These are phyloP conservation scores for Drosophila recens DNA, from an alignment of 2,888 invertebrate genomes.

Conservation along the genomic window DNA sequence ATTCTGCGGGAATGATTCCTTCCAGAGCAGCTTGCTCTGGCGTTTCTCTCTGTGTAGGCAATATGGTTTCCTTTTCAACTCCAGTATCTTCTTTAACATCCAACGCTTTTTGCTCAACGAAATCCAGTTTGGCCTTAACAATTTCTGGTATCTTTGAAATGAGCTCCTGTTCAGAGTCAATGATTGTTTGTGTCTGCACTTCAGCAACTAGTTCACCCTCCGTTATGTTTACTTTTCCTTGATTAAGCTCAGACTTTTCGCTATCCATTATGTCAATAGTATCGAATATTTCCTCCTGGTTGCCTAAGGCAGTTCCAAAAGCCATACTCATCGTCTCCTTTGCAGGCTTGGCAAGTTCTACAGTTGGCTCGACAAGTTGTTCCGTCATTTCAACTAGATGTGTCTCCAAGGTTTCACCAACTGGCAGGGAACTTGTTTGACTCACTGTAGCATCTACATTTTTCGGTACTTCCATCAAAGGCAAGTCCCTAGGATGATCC, in stretches of 20 bases:
- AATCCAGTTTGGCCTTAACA: slow-evolving; percentile 53
- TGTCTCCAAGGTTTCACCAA: slow-evolving; percentile 60
- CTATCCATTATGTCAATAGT: slow-evolving; percentile 78
- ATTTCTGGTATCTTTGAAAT: slow-evolving; percentile 27
- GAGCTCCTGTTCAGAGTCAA: slow-evolving; percentile 88
- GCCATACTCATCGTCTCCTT: slow-evolving; percentile 86
- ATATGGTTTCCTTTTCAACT: slow-evolving; percentile 88
- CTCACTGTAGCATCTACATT: slow-evolving; percentile 31
- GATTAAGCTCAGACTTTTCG: slow-evolving; percentile 78
- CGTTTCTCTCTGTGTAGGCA: slow-evolving; percentile 83
- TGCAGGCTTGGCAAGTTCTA: slow-evolving; percentile 87
- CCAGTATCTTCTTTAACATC: slow-evolving; percentile 88
- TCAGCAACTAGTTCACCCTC: slow-evolving; percentile 87
- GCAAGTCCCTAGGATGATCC: slow-evolving; percentile 33
- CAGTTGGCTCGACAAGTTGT: slow-evolving; percentile 68
- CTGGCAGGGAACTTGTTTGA: slow-evolving; percentile 41
- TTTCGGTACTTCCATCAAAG: slow-evolving; percentile 30
- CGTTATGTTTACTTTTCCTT: slow-evolving; percentile 86
- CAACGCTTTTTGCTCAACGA: slow-evolving; percentile 87
- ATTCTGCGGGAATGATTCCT: slow-evolving; percentile 82
- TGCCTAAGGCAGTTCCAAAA: slow-evolving; percentile 87
- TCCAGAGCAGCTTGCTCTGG: slow-evolving; percentile 71
- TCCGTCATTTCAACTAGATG: slow-evolving; percentile 44
- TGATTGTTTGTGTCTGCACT: slow-evolving; percentile 87
- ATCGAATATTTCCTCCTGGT: slow-evolving; percentile 87